Base-by-base conservation (phyloP, 92 coral and sea anemone species). In the Blastomussa wellsi region DNA sequence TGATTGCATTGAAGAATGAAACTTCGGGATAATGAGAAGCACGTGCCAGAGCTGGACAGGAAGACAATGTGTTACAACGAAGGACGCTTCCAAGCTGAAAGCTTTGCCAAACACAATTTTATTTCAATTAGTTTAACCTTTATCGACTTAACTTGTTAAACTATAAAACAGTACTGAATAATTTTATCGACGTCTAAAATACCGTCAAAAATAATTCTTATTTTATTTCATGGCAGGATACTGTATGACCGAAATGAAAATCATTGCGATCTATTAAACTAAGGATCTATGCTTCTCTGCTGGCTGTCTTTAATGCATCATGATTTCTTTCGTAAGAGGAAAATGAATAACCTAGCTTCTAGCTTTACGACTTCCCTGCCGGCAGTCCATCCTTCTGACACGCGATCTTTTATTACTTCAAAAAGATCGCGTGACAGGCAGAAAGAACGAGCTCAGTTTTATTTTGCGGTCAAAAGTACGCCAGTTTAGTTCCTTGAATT, bases 91-190 rank as follows among this genome's bases (percentile, higher is more conserved):
- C 44, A 70, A 22, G 13, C 37, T 59, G n/a, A 79, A 33, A 28
- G 49, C 2, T 79, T 26, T 26, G 59, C 57, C 22, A 79, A 79
- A 64, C 51, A 69, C 17, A 44, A 38, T 79, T 79, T 79, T 65
- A 65, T 79, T 60, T 64, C 31, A 42, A n/a, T n/a, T n/a, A 44
- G 74, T 47, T 79, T 41, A 28, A 37, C 44, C 59, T 79, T 42
- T 41, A 42, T 32, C 28, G 0, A 7, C 37, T 32, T 44, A 37
- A 41, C 60, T 67, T 26, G 35, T 62, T 79, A 65, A 79, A 31
- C 74, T 79, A 79, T 44, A 64, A 64, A 79, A 79, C 28, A 64
- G 14, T 22, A 35, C 49, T 55, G 31, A 62, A 17, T 33, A 70
- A 12, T 70, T 69, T 37, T 36, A 70, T 22, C 32, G 22, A 70